Base-by-base conservation (phyloP, 2,113 vertebrate genomes). In the Morone saxatilis region DNA sequence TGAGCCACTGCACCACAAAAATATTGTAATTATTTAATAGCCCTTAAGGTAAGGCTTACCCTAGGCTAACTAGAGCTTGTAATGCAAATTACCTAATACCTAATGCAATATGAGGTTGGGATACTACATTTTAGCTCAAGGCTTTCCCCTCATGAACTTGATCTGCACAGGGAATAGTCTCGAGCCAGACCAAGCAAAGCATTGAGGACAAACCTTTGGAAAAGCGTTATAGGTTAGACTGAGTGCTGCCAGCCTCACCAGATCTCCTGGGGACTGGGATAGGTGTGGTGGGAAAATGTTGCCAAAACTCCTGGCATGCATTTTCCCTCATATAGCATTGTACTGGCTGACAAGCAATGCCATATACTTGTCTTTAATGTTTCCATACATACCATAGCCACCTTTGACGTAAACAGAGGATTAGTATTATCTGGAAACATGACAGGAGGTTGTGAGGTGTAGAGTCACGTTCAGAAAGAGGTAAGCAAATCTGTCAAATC, bases 401-500 rank as follows among this genome's bases (percentile, higher is more conserved):
- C 65, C 56, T 67, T 71, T 67, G 38, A 65, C 31, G 31, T 31
- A 70, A 86, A 61, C 2, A 6, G 14, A 63, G 11, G 77, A 78
- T 86, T 48, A 14, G 22, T 20, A 45, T 60, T n/a, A 75, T 83
- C 70, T 67, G 51, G 14, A 47, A 71, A 70, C 65, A 36, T 51
- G 47, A 20, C 75, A 45, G 45, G 61, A 50, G 13, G 67, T 59
- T 51, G 43, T 16, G 50, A 62, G 43, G 54, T 31, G 75, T 36
- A 53, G n/a, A 67, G 65, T 70, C 25, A 56, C 22, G 31, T 60
- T 56, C 43, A 25, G 10, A 53, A 43, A 75, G 63, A 75, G 53
- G 25, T 47, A 68, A 76, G 54, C 17, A 86, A 87, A 79, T 69
- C 57, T 53, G 53, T 67, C 16, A 78, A 48, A 91, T 88, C 48